A percentile compares a stretch with the other conserved stretches of the same genome.
Conservation (phyloP, 2,888 invertebrate genomes). For the Diarsia rubi region DNA sequence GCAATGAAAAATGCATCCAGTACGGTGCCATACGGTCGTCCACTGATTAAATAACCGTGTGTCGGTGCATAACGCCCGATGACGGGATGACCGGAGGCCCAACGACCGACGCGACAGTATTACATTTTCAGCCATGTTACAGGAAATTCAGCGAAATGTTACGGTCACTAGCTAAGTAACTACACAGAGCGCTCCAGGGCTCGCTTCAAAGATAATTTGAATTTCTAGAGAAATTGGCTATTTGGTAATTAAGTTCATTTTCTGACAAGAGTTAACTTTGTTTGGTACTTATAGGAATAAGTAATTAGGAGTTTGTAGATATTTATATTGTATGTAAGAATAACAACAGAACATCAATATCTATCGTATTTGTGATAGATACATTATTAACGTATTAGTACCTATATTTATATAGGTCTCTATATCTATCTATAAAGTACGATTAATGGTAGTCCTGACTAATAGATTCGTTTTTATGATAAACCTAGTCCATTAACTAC, state of each 20-base stretch:
- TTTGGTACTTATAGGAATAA: constrained; percentile 13
- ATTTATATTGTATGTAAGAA: not conserved
- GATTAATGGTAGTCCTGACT: constrained; percentile 10
- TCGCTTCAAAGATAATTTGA: constrained; percentile 38
- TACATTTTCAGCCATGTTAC: constrained; percentile 64
- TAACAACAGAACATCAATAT: constrained; percentile 5
- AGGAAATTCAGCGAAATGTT: constrained; percentile 41
- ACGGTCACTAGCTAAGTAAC: constrained; percentile 57
- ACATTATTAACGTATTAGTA: too few species aligned
- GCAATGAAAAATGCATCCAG: constrained; percentile 59
- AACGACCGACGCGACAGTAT: constrained; percentile 65
- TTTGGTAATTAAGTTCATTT: constrained; percentile 25
- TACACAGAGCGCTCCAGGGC: constrained; percentile 30
- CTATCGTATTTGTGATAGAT: too few species aligned
- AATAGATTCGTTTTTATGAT: not conserved
- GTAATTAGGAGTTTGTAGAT: not conserved
- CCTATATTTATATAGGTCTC: too few species aligned
- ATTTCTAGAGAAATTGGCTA: constrained; percentile 31
- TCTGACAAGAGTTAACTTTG: constrained; percentile 20
- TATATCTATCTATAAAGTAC: not conserved
- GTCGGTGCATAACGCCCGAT: constrained; percentile 64
- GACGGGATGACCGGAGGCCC: constrained; percentile 55
- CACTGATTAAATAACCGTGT: constrained; percentile 74
- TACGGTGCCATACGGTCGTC: constrained; percentile 54
- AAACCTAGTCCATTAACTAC: constrained; percentile 15